A percentile compares a stretch with the other conserved stretches of the same genome.
Evolutionary conservation across 2,113 vertebrate genomes (phyloP).

Genomic region (Megaceryle torquata): DNA sequence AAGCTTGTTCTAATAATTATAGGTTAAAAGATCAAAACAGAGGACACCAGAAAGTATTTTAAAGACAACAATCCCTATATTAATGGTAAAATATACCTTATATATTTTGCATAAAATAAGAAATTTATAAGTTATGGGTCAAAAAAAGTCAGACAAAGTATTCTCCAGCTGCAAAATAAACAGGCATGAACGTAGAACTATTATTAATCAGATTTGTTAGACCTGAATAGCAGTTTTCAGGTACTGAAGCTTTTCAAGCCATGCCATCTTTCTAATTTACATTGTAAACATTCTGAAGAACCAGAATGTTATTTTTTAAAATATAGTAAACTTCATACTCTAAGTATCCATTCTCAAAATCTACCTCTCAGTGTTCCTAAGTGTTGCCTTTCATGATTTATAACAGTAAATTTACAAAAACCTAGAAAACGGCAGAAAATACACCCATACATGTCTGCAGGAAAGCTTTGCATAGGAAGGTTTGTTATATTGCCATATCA

Average conservation of each 20-base stretch:
- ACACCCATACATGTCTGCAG: neutral
- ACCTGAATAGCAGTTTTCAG: neutral
- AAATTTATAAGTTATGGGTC: neutral
- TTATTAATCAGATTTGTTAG: neutral
- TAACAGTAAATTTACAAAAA: neutral
- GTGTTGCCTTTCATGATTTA: neutral
- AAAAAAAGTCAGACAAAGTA: neutral
- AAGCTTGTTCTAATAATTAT: neutral
- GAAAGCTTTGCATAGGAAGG: neutral
- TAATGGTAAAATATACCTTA: neutral
- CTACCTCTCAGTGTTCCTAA: neutral
- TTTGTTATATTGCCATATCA: neutral
- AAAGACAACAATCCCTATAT: neutral
- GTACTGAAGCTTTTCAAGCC: neutral
- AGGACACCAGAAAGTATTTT: neutral
- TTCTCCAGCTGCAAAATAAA: neutral
- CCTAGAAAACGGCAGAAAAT: neutral
- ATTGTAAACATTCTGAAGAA: neutral
- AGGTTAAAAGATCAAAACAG: neutral
- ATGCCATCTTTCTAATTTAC: neutral
- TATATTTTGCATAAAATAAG: neutral
- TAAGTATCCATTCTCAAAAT: neutral
- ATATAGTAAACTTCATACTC: neutral
- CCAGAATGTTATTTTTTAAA: neutral
- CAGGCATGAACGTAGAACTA: neutral